Evolutionary conservation across 2,113 vertebrate species (phyloP).

Genomic region (Vidua chalybeata): DNA sequence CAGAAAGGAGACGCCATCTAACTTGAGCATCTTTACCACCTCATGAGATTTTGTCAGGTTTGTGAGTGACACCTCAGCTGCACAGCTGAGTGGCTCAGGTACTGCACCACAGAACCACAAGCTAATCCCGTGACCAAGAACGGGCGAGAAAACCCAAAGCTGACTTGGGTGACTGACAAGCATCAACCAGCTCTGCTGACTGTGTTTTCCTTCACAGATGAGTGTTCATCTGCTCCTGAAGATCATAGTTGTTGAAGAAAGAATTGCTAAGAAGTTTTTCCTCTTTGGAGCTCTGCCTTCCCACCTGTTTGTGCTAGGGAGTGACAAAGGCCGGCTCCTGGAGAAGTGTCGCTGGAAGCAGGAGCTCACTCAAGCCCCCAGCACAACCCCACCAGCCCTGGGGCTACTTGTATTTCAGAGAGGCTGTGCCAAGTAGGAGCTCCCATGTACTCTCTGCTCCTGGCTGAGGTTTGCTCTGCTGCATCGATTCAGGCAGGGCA

Average conservation of each 20-base stretch:
- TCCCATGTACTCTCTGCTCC: not conserved
- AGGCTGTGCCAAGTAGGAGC: not conserved
- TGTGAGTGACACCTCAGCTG: not conserved
- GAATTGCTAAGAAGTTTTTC: not conserved
- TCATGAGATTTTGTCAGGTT: not conserved
- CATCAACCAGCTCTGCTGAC: not conserved
- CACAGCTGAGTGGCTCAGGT: not conserved
- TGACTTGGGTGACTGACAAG: not conserved
- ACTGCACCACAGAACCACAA: not conserved
- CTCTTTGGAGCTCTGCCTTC: not conserved
- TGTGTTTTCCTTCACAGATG: not conserved
- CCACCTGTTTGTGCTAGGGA: accelerated
- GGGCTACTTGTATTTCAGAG: not conserved
- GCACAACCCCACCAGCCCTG: not conserved
- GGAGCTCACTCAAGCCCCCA: accelerated
- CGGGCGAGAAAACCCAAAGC: not conserved
- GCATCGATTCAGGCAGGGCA: not conserved
- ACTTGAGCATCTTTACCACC: not conserved
- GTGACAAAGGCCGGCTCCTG: accelerated
- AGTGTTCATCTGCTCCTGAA: not conserved
- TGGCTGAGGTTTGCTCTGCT: not conserved
- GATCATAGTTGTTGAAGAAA: not conserved
- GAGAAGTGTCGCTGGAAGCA: accelerated
- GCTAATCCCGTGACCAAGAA: not conserved
- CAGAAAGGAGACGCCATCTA: not conserved